These are phyloP conservation scores for Lepidurus packardi DNA, from an alignment of 1,140 invertebrate genomes.

Conservation along the genomic window DNA sequence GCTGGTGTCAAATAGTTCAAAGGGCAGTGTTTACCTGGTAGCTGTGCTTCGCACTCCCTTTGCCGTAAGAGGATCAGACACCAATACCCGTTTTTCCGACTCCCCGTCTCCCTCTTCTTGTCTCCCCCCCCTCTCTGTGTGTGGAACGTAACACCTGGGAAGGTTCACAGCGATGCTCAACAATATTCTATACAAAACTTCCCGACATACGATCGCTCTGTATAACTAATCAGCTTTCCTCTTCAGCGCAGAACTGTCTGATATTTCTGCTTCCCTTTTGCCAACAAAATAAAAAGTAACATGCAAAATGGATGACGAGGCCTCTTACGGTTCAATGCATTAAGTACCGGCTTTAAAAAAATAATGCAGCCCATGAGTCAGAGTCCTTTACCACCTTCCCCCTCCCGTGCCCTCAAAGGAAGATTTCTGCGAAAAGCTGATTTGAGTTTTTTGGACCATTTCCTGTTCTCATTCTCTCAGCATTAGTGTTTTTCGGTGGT, in stretches of 20 bases:
- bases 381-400: neutral
- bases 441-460: neutral
- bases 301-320: no score
- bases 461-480: neutral
- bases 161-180: neutral
- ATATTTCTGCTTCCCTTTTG: no score
- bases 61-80: neutral
- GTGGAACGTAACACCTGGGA: neutral
- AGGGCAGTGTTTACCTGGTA: neutral
- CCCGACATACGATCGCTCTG: neutral
- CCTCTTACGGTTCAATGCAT: neutral
- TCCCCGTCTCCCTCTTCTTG: no score
- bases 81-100: neutral
- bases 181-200: conserved; percentile 3
- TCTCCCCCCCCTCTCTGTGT: neutral
- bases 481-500: neutral
- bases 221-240: neutral
- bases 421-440: neutral
- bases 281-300: no score
- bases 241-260: no score
- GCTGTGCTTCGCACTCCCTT: neutral
- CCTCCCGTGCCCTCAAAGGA: neutral
- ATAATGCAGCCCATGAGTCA: neutral
- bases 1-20: conserved; percentile 6
- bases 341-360: neutral